A percentile compares a stretch with the other conserved stretches of the same genome.
Conservation (phyloP, 2,888 invertebrate species). For the Diaphora mendica region DNA sequence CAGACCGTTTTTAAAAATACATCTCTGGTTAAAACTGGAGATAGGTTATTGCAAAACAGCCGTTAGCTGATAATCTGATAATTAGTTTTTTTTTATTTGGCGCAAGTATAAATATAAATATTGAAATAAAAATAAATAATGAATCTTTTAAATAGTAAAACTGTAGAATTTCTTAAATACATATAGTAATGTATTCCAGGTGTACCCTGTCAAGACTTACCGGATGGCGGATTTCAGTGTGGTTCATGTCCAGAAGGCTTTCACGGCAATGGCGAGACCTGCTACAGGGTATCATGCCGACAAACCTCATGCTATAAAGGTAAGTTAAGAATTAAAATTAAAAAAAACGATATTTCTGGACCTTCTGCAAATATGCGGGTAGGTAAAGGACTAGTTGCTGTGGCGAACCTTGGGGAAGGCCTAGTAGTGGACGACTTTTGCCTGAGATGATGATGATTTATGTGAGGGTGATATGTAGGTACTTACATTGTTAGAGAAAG, state of each 20-base stretch:
- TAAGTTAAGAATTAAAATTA: conserved; percentile 27
- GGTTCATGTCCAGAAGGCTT: conserved; percentile 94
- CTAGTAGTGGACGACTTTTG: too few relatives aligned
- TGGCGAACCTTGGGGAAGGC: too few relatives aligned
- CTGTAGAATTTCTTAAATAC: too few relatives aligned
- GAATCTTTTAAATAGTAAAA: too few relatives aligned
- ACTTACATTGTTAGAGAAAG: too few relatives aligned
- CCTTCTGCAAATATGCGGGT: not conserved
- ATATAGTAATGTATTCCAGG: conserved; percentile 51
- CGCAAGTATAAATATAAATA: too few relatives aligned
- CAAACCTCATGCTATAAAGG: conserved; percentile 69
- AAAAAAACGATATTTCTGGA: not conserved
- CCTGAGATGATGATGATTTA: too few relatives aligned
- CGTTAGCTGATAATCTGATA: not conserved
- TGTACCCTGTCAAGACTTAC: conserved; percentile 71
- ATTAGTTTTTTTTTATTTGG: not conserved
- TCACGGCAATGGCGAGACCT: conserved; percentile 90
- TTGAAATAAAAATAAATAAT: too few relatives aligned
- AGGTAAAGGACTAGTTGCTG: not conserved
- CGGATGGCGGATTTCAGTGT: conserved; percentile 89
- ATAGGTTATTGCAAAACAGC: too few relatives aligned
- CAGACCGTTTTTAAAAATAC: too few relatives aligned
- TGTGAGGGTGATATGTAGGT: too few relatives aligned
- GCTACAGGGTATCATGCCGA: conserved; percentile 78
- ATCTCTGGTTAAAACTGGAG: too few relatives aligned